Evolutionary conservation across 1,140 invertebrate species (phyloP).

Genomic region (Holcopasites calliopsidis): DNA sequence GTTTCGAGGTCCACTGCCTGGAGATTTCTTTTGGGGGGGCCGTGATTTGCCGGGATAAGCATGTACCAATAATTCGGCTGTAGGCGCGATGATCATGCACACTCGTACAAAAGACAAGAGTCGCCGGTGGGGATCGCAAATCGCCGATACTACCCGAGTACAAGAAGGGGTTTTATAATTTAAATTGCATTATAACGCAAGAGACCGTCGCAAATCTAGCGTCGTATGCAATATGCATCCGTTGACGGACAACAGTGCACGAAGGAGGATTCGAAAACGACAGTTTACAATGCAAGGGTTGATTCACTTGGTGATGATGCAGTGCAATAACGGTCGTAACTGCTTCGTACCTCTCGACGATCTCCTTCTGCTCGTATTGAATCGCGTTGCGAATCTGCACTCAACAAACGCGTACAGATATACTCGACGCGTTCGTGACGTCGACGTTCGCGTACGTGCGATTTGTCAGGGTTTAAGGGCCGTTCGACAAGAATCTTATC

Average conservation of each 20-base stretch:
- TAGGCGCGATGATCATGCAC: slow-evolving; percentile 40
- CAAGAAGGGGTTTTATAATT: too few species aligned
- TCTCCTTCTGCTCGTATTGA: slow-evolving; percentile 39
- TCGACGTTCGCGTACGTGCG: slow-evolving; percentile 47
- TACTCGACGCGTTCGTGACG: slow-evolving; percentile 31
- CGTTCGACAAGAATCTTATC: too few species aligned
- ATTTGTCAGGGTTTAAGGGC: slow-evolving; percentile 50
- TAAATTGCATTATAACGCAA: background rate
- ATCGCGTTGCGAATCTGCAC: slow-evolving; percentile 19
- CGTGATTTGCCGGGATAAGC: slow-evolving; percentile 54
- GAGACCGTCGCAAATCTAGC: background rate
- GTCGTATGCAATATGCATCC: background rate
- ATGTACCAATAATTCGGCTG: slow-evolving; percentile 49
- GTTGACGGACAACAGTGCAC: background rate
- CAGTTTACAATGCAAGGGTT: slow-evolving; percentile 21
- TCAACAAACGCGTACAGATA: slow-evolving; percentile 2
- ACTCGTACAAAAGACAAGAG: slow-evolving; percentile 29
- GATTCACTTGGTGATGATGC: slow-evolving; percentile 26
- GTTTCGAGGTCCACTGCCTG: slow-evolving; percentile 29
- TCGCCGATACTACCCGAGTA: slow-evolving; percentile 5
- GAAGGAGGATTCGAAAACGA: slow-evolving; percentile 5
- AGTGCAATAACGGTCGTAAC: slow-evolving; percentile 40
- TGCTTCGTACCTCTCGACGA: slow-evolving; percentile 34
- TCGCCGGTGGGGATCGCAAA: slow-evolving; percentile 25
- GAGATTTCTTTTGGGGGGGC: slow-evolving; percentile 51